A percentile compares a stretch with the other conserved stretches of the same genome.
phyloP scores from a whole-genome alignment of 2,113 vertebrate species.

The Lontra canadensis region DNA sequence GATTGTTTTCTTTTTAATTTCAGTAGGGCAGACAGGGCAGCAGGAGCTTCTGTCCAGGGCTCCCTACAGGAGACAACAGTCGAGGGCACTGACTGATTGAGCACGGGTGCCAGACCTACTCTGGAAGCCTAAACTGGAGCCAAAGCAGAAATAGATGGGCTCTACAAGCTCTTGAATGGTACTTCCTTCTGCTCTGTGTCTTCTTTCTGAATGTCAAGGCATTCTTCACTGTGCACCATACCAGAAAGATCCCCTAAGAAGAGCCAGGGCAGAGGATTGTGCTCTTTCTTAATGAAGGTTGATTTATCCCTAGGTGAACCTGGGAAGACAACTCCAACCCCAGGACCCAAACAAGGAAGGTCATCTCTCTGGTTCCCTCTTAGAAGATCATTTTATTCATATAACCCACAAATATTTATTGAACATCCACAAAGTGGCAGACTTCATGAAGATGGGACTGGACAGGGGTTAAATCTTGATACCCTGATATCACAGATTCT shows the following conservation, averaged over 20 bases:
- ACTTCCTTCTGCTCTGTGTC: neutral
- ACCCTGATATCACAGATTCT: neutral
- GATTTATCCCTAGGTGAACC: neutral
- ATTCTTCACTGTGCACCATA: neutral
- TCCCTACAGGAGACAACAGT: neutral
- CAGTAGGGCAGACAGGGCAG: neutral
- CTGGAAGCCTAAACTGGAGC: neutral
- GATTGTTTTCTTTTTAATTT: neutral
- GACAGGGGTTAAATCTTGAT: neutral
- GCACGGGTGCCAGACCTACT: neutral
- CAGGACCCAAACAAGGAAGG: neutral
- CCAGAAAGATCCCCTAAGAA: neutral
- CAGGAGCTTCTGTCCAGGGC: neutral
- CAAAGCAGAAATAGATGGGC: neutral
- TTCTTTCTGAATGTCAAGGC: neutral
- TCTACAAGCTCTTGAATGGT: neutral
- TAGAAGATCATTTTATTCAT: neutral
- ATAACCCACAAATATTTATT: neutral
- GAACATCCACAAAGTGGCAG: neutral
- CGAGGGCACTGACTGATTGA: neutral
- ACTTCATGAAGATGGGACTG: neutral
- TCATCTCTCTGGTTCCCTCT: neutral
- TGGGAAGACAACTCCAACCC: neutral
- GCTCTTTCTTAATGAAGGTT: neutral
- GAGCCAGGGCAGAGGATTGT: neutral